phyloP scores from a whole-genome alignment of 2,113 vertebrate genomes.

The Corydoras sp. region DNA sequence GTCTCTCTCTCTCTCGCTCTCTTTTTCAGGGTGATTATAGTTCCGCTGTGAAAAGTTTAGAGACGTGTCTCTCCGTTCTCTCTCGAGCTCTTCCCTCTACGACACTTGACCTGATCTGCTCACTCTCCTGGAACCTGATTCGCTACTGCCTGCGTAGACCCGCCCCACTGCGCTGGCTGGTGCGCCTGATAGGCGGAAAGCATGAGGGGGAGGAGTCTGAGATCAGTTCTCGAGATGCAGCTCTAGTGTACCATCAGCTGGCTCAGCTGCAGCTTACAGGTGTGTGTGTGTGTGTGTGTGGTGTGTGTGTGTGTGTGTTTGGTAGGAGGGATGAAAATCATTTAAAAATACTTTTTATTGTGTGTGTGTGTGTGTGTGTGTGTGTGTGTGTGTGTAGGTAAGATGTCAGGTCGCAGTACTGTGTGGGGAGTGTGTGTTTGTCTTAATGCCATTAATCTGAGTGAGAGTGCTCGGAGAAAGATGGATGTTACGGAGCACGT shows the following conservation, averaged over 20 bases:
- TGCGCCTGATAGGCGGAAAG: conserved; percentile 81
- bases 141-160: conserved; percentile 89
- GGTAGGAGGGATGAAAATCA: neutral
- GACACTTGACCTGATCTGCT: conserved; percentile 81
- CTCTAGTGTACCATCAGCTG: conserved; percentile 86
- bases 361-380: neutral
- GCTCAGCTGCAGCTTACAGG: conserved; percentile 94
- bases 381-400: conserved; percentile 64
- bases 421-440: conserved; percentile 84
- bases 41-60: conserved; percentile 78
- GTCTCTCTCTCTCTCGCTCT: neutral
- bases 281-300: conserved; percentile 43
- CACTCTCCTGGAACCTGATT: conserved; percentile 92
- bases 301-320: neutral
- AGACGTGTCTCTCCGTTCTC: conserved; percentile 82
- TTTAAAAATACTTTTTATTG: neutral
- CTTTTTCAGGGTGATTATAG: conserved; percentile 78
- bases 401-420: conserved; percentile 77
- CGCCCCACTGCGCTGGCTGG: conserved; percentile 84
- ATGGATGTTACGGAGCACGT: conserved; percentile 77
- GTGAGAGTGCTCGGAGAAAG: conserved; percentile 85
- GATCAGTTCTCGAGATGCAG: conserved; percentile 82
- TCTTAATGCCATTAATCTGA: conserved; percentile 88
- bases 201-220: conserved; percentile 87
- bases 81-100: conserved; percentile 82